Base-by-base conservation (phyloP, 2,797 vertebrate genomes). In the Macropodus opercularis region DNA sequence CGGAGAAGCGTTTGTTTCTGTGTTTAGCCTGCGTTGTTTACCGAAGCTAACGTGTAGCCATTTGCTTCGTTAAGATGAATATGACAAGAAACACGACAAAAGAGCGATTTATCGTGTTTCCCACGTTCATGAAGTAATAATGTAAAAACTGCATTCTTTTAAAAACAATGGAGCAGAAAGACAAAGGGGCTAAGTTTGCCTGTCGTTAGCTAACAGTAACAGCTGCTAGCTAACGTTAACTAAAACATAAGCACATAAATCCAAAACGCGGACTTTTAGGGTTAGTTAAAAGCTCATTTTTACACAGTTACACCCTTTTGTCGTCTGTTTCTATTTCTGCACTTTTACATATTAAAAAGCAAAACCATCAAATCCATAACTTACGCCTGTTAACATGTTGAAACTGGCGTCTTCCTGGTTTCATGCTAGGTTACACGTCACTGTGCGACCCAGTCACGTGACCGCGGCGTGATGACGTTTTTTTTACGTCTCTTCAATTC, bases 381-480 rank as follows among this genome's bases (percentile, higher is more conserved):
- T 85, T 85, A 90, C 87, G 17, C 47, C 77, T 44, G 70, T 42
- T 75, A 85, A 12, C 88, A 90, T 90, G 66, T 44, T 83, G 71
- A 56, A 13, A 6, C 3, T 4, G 13, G 3, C 1, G 17, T 31
- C 66, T 85, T 86, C 80, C 79, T 62, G 79, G 24, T 84, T 79
- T 69, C 85, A 75, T 80, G 48, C 59, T 66, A 55, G 32, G 66
- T 21, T 41, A 21, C 40, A 21, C 83, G 87, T 89, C 83, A 78
- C 64, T 3, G 13, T 2, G 1, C 17, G 1, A 3, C 5, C 3
- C 0, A 10, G 48, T 69, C 71, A 84, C 0, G 60, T 87, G 80
- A 75, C 70, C 18, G 8, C 14, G 10, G 15, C 51, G 51, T 56
- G 10, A n/a, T n/a, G n/a, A n/a, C n/a, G n/a, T n/a, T n/a, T n/a